A percentile compares a stretch with the other conserved stretches of the same genome.
Evolutionary conservation across 2,113 vertebrate species (phyloP).

Genomic region (Pachyramphus minor): DNA sequence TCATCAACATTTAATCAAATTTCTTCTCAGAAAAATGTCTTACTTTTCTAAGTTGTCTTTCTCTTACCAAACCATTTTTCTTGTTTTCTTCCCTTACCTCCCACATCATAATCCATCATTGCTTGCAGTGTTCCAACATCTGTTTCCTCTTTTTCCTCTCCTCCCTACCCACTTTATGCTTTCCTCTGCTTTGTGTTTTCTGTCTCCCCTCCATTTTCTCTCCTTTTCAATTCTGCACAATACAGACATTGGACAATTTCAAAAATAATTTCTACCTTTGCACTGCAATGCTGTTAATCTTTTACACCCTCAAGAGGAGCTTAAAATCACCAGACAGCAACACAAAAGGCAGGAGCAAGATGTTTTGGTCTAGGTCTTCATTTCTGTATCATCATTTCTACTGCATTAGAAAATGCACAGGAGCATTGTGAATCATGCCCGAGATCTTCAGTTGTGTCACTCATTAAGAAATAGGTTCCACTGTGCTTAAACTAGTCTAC

Average conservation of each 20-base stretch:
- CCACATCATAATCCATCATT: neutral
- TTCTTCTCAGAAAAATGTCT: neutral
- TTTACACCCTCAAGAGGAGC: neutral
- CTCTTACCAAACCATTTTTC: neutral
- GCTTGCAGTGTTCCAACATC: slow-evolving; percentile 12
- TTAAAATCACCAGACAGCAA: neutral
- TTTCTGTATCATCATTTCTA: neutral
- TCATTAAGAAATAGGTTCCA: neutral
- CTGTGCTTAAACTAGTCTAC: neutral
- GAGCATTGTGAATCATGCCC: neutral
- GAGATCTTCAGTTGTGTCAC: neutral
- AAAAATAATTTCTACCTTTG: neutral
- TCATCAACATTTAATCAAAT: neutral
- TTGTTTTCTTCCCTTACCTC: neutral
- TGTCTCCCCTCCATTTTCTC: neutral
- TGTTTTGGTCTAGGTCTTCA: neutral
- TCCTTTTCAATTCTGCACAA: neutral
- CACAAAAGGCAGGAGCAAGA: neutral
- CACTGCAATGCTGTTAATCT: neutral
- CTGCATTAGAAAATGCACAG: neutral
- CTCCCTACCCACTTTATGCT: neutral
- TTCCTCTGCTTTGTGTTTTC: neutral
- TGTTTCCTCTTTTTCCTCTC: slow-evolving; percentile 23
- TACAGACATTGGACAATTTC: neutral
- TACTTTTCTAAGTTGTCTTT: neutral